These are phyloP conservation scores for Diorhabda carinulata DNA, from an alignment of 1,140 invertebrate species.

Conservation along the genomic window DNA sequence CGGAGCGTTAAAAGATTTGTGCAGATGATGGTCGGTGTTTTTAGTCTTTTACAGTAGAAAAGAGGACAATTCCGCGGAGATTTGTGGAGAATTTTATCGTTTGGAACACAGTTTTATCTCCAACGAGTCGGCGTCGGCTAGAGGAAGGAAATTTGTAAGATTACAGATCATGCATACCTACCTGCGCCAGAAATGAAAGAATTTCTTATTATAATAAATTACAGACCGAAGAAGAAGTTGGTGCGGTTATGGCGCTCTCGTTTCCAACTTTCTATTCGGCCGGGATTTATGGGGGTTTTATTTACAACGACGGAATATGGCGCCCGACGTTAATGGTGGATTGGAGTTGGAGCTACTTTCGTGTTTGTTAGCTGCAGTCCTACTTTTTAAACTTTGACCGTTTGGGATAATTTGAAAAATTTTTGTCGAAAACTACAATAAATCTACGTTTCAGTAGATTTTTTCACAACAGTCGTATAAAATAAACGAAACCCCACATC, in stretches of 20 bases:
- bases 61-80: constrained; percentile 35
- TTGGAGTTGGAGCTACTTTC: no score
- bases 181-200: constrained; percentile 33
- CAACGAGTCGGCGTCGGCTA: constrained; percentile 2
- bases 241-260: constrained; percentile 14
- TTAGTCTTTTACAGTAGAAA: constrained; percentile 16
- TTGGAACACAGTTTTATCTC: constrained; percentile 39
- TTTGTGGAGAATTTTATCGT: constrained; percentile 41
- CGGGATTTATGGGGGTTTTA: constrained; percentile 18
- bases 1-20: constrained; percentile 31
- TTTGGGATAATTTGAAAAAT: neutral
- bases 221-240: neutral
- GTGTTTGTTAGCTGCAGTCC: neutral
- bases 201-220: constrained; percentile 28
- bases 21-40: constrained; percentile 28
- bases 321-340: neutral
- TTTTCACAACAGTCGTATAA: no score
- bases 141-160: constrained; percentile 41
- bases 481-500: no score
- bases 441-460: no score
- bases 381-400: constrained; percentile 1
- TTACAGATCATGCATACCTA: constrained; percentile 41
- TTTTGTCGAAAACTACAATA: no score
- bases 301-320: constrained; percentile 8
- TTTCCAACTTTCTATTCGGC: constrained; percentile 5